Evolutionary conservation across 2,113 vertebrate genomes (phyloP).

Genomic region (Microcebus jonahi): DNA sequence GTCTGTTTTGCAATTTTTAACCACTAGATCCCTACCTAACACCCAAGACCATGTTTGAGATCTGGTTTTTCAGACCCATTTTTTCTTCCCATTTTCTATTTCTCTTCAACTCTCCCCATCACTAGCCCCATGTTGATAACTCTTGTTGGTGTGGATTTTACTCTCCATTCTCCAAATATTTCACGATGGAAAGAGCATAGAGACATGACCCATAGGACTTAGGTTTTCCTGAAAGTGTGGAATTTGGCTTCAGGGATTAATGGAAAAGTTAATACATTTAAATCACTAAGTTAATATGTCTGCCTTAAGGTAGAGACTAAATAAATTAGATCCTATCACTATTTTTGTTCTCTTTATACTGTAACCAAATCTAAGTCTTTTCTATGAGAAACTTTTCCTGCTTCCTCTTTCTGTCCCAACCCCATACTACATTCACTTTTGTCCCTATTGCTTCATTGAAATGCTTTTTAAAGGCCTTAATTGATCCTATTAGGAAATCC

Average conservation of each 20-base stretch:
- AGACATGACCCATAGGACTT: not conserved
- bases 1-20: not conserved
- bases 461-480: not conserved
- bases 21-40: not conserved
- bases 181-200: not conserved
- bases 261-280: not conserved
- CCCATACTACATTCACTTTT: not conserved
- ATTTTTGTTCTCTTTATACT: not conserved
- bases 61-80: not conserved
- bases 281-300: not conserved
- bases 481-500: not conserved
- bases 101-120: not conserved
- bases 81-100: not conserved
- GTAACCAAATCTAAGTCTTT: not conserved
- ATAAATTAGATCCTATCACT: not conserved
- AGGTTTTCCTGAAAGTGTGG: not conserved
- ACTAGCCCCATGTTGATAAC: not conserved
- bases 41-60: not conserved
- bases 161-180: not conserved
- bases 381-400: not conserved
- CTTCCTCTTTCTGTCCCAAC: not conserved
- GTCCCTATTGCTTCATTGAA: not conserved
- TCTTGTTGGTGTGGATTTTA: not conserved
- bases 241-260: not conserved
- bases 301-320: not conserved